Evolutionary conservation across 2,113 vertebrate species (phyloP).

Genomic region (Limanda limanda): DNA sequence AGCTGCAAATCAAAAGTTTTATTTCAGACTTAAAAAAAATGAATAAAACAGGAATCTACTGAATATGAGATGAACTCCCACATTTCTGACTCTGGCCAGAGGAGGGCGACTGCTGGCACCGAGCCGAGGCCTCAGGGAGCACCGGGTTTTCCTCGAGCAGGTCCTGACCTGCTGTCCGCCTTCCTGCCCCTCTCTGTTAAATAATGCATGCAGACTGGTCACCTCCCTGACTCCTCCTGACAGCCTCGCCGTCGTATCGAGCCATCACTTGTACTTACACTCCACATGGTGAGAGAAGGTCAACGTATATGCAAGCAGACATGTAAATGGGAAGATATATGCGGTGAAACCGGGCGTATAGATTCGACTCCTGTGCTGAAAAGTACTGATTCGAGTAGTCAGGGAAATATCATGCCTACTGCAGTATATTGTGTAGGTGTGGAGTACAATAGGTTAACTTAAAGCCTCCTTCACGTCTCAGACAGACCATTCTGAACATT

Average conservation of each 20-base stretch:
- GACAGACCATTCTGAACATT: conserved; percentile 12
- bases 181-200: conserved; percentile 41
- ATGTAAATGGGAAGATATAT: conserved; percentile 52
- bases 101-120: conserved; percentile 35
- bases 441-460: not conserved
- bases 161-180: conserved; percentile 50
- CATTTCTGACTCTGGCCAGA: conserved; percentile 32
- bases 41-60: not conserved
- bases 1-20: not conserved
- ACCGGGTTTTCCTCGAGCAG: conserved; percentile 32
- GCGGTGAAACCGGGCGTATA: not conserved
- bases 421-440: not conserved
- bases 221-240: conserved; percentile 49
- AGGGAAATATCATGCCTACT: not conserved
- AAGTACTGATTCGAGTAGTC: not conserved
- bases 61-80: not conserved
- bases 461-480: conserved; percentile 1
- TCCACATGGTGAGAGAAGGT: conserved; percentile 46
- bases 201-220: conserved; percentile 65
- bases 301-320: conserved; percentile 41
- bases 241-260: conserved; percentile 54
- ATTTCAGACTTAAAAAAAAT: not conserved
- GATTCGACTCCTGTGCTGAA: not conserved
- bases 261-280: conserved; percentile 60
- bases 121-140: not conserved